These are phyloP conservation scores for Bergia puertoricense DNA, from an alignment of 92 coral and sea anemone species.

Conservation along the genomic window DNA sequence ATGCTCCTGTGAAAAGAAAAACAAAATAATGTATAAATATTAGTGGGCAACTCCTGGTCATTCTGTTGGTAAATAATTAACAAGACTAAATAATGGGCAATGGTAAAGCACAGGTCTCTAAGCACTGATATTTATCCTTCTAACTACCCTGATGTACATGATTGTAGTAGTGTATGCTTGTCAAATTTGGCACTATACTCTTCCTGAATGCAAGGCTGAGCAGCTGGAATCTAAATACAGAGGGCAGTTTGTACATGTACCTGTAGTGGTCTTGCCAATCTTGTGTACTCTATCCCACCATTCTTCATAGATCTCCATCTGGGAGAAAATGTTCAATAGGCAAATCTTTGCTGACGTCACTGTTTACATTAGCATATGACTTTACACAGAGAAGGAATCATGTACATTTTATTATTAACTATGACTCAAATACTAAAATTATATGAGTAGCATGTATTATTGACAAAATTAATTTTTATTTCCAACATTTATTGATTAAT, in stretches of 20 bases:
- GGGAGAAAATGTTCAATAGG: background rate
- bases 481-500: background rate
- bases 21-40: background rate
- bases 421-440: too few relatives aligned
- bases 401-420: too few relatives aligned
- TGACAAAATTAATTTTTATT: background rate
- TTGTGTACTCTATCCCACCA: constrained; percentile 50
- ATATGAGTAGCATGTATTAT: too few relatives aligned
- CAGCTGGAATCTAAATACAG: too few relatives aligned
- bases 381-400: too few relatives aligned
- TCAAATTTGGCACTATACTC: too few relatives aligned
- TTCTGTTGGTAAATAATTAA: background rate
- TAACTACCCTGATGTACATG: background rate
- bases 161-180: too few relatives aligned
- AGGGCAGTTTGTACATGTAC: constrained; percentile 16
- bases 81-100: background rate
- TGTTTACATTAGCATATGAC: too few relatives aligned
- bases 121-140: background rate
- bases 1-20: constrained; percentile 2
- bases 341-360: too few relatives aligned
- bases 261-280: constrained; percentile 55
- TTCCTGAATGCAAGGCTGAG: too few relatives aligned
- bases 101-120: background rate
- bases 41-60: background rate
- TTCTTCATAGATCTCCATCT: constrained; percentile 64